Base-by-base conservation (phyloP, 2,797 vertebrate genomes). In the Poeciliopsis presidionis region DNA sequence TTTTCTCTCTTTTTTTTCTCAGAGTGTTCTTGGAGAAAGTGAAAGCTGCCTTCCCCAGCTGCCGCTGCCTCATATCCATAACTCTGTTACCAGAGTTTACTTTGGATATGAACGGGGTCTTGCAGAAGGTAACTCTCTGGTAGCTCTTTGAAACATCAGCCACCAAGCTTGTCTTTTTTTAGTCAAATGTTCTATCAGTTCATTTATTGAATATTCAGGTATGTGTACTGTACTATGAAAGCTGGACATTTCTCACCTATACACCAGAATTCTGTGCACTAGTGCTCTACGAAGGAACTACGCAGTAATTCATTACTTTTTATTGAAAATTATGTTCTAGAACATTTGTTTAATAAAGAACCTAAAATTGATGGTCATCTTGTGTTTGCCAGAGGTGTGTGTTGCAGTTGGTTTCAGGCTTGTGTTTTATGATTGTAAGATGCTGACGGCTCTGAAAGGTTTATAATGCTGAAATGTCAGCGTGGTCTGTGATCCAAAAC, bases 51-150 rank as follows among this genome's bases (percentile, higher is more conserved):
- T 98, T 61, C 97, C 97, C 4, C 96, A 97, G 87, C 96, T 99
- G 88, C 98, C 98, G 51, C 95, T 99, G 72, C 98, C 98, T 0
- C 98, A 96, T 79, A 97, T 99, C 91, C 96, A 97, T 86, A 97
- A 96, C 88, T 95, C 96, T 71, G 96, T 96, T 81, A 99, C 97
- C 0, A 95, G 98, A 0, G 96, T 99, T 78, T 99, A 99, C 93
- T 99, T 99, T 36, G 98, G 98, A 63, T 98, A 98, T 18, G 97
- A 99, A 82, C 95, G 97, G 80, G 94, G 97, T 84, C 97, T 97
- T 47, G 97, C 98, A 77, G 96, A 99, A 93, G 98, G 98, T 99
- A 92, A 94, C 90, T 43, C 51, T 3, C 30, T 2, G 6, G 4
- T 18, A 63, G 18, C 30, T 63, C 16, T 63, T 63, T 63, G 20